phyloP scores from a whole-genome alignment of 2,888 invertebrate species.

The Mylabris sibirica region DNA sequence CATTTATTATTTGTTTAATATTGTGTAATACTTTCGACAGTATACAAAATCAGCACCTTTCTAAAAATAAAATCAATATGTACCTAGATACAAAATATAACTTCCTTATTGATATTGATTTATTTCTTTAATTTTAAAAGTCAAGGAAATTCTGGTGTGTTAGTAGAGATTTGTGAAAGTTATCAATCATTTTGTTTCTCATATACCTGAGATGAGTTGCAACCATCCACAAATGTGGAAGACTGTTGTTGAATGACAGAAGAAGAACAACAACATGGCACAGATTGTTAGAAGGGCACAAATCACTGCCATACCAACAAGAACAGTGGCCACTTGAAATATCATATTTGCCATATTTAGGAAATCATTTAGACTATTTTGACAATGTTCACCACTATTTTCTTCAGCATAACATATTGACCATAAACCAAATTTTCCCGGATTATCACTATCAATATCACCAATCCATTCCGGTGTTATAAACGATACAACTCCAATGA shows the following conservation, averaged over 20 bases:
- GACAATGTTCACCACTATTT: constrained; percentile 77
- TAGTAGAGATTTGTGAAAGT: not conserved
- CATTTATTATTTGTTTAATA: not conserved
- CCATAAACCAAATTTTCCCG: constrained; percentile 93
- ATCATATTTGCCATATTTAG: constrained; percentile 79
- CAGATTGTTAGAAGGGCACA: constrained; percentile 87
- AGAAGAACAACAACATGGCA: constrained; percentile 90
- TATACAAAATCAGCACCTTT: constrained; percentile 2
- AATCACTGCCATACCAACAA: constrained; percentile 85
- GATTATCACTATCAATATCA: constrained; percentile 84
- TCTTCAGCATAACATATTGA: constrained; percentile 84
- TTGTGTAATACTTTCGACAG: constrained; percentile 6
- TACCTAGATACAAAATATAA: not conserved
- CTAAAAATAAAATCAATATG: not conserved
- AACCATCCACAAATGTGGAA: constrained; percentile 95
- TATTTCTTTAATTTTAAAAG: not conserved
- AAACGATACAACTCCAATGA: constrained; percentile 93
- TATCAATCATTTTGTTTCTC: not conserved
- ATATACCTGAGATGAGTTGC: constrained; percentile 91
- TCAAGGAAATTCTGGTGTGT: not conserved
- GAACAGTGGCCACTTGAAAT: constrained; percentile 85
- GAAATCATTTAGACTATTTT: constrained; percentile 84
- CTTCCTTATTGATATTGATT: not conserved
- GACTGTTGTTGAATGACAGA: constrained; percentile 90
- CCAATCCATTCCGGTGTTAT: constrained; percentile 88